These are phyloP conservation scores for Hirudinaria manillensis DNA, from an alignment of 2,888 invertebrate species.

Conservation along the genomic window DNA sequence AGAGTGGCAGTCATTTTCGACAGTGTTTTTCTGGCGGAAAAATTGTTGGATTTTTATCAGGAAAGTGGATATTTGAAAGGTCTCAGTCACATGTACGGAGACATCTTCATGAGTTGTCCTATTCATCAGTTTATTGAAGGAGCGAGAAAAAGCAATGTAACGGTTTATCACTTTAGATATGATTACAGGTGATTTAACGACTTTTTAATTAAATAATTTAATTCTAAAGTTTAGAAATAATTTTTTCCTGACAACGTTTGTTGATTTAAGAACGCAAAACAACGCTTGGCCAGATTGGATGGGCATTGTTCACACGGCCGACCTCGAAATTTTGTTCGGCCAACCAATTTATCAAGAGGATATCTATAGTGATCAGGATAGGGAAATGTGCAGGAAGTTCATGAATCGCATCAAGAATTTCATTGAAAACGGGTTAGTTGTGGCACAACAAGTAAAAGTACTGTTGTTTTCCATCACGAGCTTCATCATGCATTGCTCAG, in stretches of 20 bases:
- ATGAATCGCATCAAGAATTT: background rate
- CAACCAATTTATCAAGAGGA: conserved; percentile 41
- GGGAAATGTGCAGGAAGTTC: background rate
- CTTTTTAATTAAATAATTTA: background rate
- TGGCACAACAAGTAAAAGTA: too few species aligned
- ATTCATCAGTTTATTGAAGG: conserved; percentile 10
- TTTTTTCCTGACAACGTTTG: too few species aligned
- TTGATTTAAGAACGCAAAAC: conserved; percentile 38
- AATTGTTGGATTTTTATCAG: too few species aligned
- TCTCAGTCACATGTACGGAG: background rate
- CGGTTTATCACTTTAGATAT: conserved; percentile 15
- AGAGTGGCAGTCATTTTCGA: too few species aligned
- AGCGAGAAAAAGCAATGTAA: background rate
- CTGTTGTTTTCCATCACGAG: too few species aligned
- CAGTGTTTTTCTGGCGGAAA: too few species aligned
- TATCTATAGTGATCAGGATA: background rate
- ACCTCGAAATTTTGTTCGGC: conserved; percentile 50
- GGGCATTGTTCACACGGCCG: conserved; percentile 50
- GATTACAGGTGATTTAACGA: background rate
- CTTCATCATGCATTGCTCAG: too few species aligned
- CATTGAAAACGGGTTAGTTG: background rate
- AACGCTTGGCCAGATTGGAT: conserved; percentile 50
- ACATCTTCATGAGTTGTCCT: conserved; percentile 21
- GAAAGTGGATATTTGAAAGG: too few species aligned
- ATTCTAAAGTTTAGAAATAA: too few species aligned